Evolutionary conservation across 92 coral and sea anemone genomes (phyloP).

Genomic region (Hydrozoanthus gracilis): DNA sequence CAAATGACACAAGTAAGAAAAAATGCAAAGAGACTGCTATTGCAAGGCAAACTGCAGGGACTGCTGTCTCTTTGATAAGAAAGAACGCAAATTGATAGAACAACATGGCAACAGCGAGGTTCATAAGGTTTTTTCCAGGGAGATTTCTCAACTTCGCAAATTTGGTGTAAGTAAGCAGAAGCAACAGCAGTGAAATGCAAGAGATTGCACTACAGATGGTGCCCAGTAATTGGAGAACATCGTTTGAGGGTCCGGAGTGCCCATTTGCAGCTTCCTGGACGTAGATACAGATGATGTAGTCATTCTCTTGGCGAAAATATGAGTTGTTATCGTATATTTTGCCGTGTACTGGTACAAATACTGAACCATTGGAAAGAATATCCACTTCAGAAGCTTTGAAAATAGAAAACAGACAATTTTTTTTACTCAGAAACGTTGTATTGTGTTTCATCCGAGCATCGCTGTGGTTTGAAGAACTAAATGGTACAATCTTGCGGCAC

Average conservation of each 20-base stretch:
- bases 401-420: not conserved
- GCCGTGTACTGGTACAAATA: not conserved
- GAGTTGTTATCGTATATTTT: not conserved
- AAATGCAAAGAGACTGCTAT: not conserved
- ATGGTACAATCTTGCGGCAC: not conserved
- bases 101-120: not conserved
- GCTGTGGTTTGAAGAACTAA: not conserved
- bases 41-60: not conserved
- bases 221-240: not conserved
- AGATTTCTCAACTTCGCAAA: not conserved
- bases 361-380: not conserved
- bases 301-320: slow-evolving; percentile 1
- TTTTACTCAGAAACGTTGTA: not conserved
- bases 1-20: not conserved
- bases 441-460: not conserved
- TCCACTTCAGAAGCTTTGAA: not conserved
- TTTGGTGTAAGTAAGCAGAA: not conserved
- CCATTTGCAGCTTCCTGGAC: not conserved
- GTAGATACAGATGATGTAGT: not conserved
- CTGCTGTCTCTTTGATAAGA: not conserved
- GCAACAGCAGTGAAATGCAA: not conserved
- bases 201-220: not conserved
- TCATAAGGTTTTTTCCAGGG: slow-evolving; percentile 16
- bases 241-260: not conserved
- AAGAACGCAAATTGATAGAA: not conserved